These are phyloP conservation scores for Graphium colonna DNA, from an alignment of 2,888 invertebrate species.

Conservation along the genomic window DNA sequence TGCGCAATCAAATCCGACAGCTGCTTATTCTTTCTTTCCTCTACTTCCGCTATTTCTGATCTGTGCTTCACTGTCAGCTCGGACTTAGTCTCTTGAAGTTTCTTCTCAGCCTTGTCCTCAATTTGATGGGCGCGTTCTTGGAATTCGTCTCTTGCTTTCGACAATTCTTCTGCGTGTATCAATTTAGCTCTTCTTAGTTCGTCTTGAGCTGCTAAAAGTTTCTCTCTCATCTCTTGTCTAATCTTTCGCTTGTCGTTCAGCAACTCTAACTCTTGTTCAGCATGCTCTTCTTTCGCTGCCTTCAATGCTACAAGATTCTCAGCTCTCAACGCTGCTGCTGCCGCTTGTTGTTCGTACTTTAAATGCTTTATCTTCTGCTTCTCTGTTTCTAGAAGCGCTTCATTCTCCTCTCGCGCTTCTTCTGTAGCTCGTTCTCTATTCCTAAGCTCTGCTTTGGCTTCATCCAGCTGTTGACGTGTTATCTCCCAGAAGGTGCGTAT, in stretches of 20 bases:
- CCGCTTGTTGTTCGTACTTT: constrained; percentile 93
- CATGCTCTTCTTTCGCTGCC: constrained; percentile 90
- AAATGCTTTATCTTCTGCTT: constrained; percentile 96
- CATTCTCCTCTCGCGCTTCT: constrained; percentile 91
- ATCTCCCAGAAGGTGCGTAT: constrained; percentile 98
- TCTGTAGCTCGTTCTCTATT: constrained; percentile 89
- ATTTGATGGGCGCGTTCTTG: constrained; percentile 74
- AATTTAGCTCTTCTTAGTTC: constrained; percentile 86
- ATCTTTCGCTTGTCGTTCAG: constrained; percentile 86
- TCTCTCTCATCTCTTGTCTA: constrained; percentile 84
- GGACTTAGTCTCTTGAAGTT: constrained; percentile 84
- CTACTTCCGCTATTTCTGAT: constrained; percentile 93
- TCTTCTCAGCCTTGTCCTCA: constrained; percentile 84
- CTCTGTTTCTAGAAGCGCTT: constrained; percentile 91
- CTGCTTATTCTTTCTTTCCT: constrained; percentile 94
- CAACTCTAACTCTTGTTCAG: constrained; percentile 86
- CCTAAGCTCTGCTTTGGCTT: constrained; percentile 86
- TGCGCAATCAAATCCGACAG: constrained; percentile 88
- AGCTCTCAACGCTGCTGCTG: constrained; percentile 90
- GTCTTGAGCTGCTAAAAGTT: constrained; percentile 85
- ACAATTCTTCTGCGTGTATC: constrained; percentile 87
- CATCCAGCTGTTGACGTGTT: constrained; percentile 92
- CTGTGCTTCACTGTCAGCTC: constrained; percentile 87
- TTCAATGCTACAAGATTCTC: constrained; percentile 91
- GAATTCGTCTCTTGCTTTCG: constrained; percentile 76